Base-by-base conservation (phyloP, 1,140 invertebrate species). In the Scaptomyza hsui region DNA sequence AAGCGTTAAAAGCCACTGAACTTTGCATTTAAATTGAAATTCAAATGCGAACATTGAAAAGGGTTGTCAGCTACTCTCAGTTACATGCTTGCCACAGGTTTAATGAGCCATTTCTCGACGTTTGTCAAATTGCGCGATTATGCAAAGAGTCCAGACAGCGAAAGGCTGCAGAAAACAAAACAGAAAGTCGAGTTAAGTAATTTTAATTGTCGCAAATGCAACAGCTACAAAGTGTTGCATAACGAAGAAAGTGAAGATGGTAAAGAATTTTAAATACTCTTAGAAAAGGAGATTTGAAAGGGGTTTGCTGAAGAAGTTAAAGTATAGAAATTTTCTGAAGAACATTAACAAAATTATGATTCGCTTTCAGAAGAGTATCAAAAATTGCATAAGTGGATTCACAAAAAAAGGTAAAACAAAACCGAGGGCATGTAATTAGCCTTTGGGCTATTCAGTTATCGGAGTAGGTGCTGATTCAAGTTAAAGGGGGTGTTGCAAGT, bases 101-200 rank as follows among this genome's bases (percentile, higher is more conserved):
- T 61, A 68, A 61, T 68, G 59, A 55, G 59, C 32, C 29, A 9
- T 7, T 29, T 26, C 5, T 16, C 19, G 53, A 48, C 32, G 44
- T 63, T 88, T 85, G 81, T 77, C 81, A 85, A 85, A 85, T 85
- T 61, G 81, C 71, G 21, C 37, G 61, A 88, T 85, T 85, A 85
- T 85, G 81, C 77, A 77, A 81, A 37, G 60, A 56, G 55, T 13
- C 24, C 51, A 53, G 35, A 39, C 32, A 19, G 12, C 35, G 9
- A 24, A 24, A 13, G 19, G 18, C 52, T 15, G 12, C 7, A 56
- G 4, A 4, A 24, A 39, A 16, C 51, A 41, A 60, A 55, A 47
- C 24, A 44, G 61, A 64, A 29, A 29, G 26, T 7, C 5, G 7
- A 35, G 55, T 64, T 56, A 63, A 78, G 62, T 51, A 59, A 65